A percentile compares a stretch with the other conserved stretches of the same genome.
Conservation (phyloP, 1,140 invertebrate species). For the Drosophila kepulauana region DNA sequence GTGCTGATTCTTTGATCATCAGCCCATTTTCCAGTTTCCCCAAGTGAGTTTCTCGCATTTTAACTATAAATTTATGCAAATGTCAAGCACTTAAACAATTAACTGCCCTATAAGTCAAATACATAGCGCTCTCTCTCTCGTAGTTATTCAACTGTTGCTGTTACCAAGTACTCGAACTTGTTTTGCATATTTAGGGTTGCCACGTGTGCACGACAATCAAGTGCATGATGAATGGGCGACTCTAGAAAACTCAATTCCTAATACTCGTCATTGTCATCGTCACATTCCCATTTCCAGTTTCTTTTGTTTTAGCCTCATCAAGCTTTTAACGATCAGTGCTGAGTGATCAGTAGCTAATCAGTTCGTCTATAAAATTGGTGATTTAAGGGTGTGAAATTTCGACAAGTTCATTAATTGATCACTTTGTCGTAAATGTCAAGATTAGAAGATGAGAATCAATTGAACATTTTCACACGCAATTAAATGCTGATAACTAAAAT, state of each 20-base stretch:
- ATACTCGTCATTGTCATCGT: not conserved
- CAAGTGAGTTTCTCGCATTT: conserved; percentile 12
- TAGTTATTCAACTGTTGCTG: not conserved
- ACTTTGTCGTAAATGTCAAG: not conserved
- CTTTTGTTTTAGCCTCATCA: not conserved
- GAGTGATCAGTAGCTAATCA: not conserved
- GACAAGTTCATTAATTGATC: not conserved
- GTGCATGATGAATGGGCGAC: not conserved
- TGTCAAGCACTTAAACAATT: conserved; percentile 41
- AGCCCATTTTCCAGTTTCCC: not conserved
- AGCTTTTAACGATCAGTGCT: not conserved
- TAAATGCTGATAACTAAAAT: too few species aligned
- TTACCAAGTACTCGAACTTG: conserved; percentile 2
- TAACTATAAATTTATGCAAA: conserved; percentile 48
- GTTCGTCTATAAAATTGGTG: not conserved
- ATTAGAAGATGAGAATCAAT: not conserved
- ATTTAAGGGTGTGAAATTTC: not conserved
- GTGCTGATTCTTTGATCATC: not conserved
- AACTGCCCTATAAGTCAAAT: conserved; percentile 37
- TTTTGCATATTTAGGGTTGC: conserved; percentile 35
- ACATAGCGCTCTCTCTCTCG: not conserved
- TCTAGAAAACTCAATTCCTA: conserved; percentile 16
- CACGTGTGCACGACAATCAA: conserved; percentile 50
- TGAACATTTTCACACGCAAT: too few species aligned
- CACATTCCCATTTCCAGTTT: conserved; percentile 23